Base-by-base conservation (phyloP, 2,888 invertebrate genomes). In the Plebejus anna region DNA sequence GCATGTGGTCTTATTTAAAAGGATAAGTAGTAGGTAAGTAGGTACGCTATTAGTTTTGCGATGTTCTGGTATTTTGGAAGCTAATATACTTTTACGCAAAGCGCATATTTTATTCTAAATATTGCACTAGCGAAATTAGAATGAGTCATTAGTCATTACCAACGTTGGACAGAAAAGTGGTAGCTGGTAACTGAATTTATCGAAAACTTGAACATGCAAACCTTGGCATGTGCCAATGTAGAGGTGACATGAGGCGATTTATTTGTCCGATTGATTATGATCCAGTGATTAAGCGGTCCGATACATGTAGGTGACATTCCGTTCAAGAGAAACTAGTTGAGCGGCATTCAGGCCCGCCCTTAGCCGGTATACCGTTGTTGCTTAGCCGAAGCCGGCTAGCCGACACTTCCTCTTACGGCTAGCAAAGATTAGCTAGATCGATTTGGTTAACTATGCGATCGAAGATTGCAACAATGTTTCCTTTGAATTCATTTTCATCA, bases 341-440 rank as follows among this genome's bases (percentile, higher is more conserved):
- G 85, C 90, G 80, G 85, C 90, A 91, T 91, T 91, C 90, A 90
- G 86, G 87, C 88, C 85, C 88, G 89, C 90, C 90, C 90, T 91
- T 87, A 85, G 86, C 85, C 84, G 85, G 85, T 88, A 22, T 22
- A 87, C 89, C 89, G 88, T 89, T 85, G 87, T 85, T 86, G 86
- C 84, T 82, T 83, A 79, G 80, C 81, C 78, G 81, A 79, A 81
- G 80, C 77, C 73, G 59, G 51, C 75, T 80, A 87, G 86, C 77
- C 87, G 83, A 51, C 79, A 51, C 71, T 13, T 75, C 28, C 28
- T 76, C 22, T 32, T 32, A 22, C 4, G 5, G 32, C 61, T 61
- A 59, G n/a, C 4, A 59, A 13, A 59, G 22, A 32, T 36, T 32
- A 16, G 32, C 32, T 66, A 36, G 32, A 36, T 66, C 66, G 32